These are phyloP conservation scores for Miichthys miiuy DNA, from an alignment of 2,797 vertebrate genomes.

Conservation along the genomic window DNA sequence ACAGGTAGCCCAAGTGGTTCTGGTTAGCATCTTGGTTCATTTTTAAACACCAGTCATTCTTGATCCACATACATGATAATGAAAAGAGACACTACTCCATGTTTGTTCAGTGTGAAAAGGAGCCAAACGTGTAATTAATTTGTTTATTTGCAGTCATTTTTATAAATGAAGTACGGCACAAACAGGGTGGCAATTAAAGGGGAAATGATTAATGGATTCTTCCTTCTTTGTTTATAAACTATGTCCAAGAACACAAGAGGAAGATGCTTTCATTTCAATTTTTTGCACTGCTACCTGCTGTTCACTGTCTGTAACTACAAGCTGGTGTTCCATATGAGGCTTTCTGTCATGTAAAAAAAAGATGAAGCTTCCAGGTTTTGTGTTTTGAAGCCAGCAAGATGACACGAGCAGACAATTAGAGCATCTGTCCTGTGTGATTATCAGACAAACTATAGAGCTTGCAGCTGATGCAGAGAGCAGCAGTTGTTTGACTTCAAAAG, in stretches of 20 bases:
- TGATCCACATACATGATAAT: conserved; percentile 5
- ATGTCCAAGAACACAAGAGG: conserved; percentile 46
- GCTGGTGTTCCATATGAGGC: conserved; percentile 53
- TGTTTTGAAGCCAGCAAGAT: conserved; percentile 66
- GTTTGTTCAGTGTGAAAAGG: conserved; percentile 21
- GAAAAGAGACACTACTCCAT: conserved; percentile 11
- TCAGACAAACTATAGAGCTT: conserved; percentile 58
- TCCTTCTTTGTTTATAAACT: conserved; percentile 50
- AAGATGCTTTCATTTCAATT: conserved; percentile 47
- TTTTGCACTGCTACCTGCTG: conserved; percentile 80
- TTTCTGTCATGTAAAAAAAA: conserved; percentile 40
- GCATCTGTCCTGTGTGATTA: conserved; percentile 63
- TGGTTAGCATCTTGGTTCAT: conserved; percentile 53
- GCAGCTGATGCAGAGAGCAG: conserved; percentile 53
- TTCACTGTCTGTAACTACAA: conserved; percentile 77
- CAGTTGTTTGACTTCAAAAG: conserved; percentile 73
- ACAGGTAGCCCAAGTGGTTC: conserved; percentile 72
- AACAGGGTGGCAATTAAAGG: conserved; percentile 47
- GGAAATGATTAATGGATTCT: conserved; percentile 59
- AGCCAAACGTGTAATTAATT: conserved; percentile 39
- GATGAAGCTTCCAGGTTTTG: conserved; percentile 42
- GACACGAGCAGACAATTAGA: conserved; percentile 72
- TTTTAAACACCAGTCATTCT: conserved; percentile 46
- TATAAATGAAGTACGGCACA: conserved; percentile 49
- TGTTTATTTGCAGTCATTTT: conserved; percentile 44